Conservation (phyloP, 64 coral and sea anemone species). For the Porites lutea region DNA sequence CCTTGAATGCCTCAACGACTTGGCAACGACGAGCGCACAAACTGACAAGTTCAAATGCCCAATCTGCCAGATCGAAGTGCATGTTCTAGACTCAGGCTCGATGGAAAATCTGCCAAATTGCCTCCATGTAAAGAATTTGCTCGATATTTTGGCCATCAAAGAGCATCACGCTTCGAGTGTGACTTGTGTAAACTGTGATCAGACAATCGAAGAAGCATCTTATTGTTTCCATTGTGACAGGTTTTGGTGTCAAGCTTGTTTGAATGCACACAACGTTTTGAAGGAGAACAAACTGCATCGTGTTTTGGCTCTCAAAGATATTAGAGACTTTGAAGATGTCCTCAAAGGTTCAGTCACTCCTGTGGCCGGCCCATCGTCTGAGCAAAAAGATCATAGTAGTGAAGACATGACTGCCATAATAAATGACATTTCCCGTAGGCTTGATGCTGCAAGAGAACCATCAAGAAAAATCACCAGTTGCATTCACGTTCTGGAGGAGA, state of each 20-base stretch:
- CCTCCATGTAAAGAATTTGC: slow-evolving; percentile 47
- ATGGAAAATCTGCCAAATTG: slow-evolving; percentile 43
- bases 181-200: slow-evolving; percentile 69
- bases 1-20: slow-evolving; percentile 66
- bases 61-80: slow-evolving; percentile 46
- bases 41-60: slow-evolving; percentile 36
- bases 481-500: not conserved
- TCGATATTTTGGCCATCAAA: slow-evolving; percentile 59
- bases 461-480: not conserved
- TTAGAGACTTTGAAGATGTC: slow-evolving; percentile 69
- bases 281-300: slow-evolving; percentile 68
- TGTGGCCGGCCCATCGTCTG: not conserved
- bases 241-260: slow-evolving; percentile 57
- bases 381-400: not conserved
- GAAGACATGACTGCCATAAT: not conserved
- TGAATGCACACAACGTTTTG: slow-evolving; percentile 49
- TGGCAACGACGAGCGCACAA: not conserved
- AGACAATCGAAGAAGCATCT: slow-evolving; percentile 16
- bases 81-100: slow-evolving; percentile 11
- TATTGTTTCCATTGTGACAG: slow-evolving; percentile 55
- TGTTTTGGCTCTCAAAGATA: slow-evolving; percentile 53
- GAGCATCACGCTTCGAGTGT: slow-evolving; percentile 38
- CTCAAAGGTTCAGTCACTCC: slow-evolving; percentile 13
- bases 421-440: not conserved
- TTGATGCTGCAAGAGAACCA: slow-evolving; percentile 1